Percentiles rank a stretch among this genome's conserved stretches.
Conservation (phyloP, 2,113 vertebrate genomes). For the Benitochromis conjunctus region DNA sequence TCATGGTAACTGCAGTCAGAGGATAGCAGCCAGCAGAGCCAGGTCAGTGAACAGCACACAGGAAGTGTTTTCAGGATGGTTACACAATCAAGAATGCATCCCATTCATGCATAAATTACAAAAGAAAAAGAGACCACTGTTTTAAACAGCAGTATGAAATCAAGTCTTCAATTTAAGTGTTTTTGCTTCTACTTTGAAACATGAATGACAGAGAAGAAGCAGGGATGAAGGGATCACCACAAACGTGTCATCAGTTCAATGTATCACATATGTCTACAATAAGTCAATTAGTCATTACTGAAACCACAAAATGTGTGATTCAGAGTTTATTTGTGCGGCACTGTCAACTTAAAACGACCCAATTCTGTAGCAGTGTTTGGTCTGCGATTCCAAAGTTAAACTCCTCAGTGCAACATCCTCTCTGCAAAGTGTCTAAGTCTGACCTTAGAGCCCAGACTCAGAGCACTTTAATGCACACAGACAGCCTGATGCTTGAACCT, state of each 20-base stretch:
- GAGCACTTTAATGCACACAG: background rate
- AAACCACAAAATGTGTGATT: background rate
- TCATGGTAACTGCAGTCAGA: conserved; percentile 65
- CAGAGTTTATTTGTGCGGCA: background rate
- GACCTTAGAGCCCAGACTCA: background rate
- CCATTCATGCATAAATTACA: background rate
- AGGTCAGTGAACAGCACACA: conserved; percentile 52
- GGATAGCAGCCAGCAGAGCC: conserved; percentile 63
- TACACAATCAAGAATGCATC: background rate
- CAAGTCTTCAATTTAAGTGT: background rate
- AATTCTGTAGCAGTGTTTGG: background rate
- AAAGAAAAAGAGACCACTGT: background rate
- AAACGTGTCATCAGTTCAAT: background rate
- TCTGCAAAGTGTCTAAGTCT: background rate
- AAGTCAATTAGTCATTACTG: background rate
- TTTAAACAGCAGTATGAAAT: background rate
- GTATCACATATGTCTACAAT: background rate
- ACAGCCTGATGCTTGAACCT: background rate
- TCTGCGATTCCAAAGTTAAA: background rate
- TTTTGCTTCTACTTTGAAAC: background rate
- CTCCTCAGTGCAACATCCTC: background rate
- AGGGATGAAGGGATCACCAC: background rate
- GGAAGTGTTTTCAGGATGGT: background rate
- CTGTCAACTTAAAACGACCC: background rate
- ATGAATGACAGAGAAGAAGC: background rate